Percentiles rank a stretch among this genome's conserved stretches.
Evolutionary conservation across 2,888 invertebrate genomes (phyloP).

Genomic region (Chymomyza procnemis): DNA sequence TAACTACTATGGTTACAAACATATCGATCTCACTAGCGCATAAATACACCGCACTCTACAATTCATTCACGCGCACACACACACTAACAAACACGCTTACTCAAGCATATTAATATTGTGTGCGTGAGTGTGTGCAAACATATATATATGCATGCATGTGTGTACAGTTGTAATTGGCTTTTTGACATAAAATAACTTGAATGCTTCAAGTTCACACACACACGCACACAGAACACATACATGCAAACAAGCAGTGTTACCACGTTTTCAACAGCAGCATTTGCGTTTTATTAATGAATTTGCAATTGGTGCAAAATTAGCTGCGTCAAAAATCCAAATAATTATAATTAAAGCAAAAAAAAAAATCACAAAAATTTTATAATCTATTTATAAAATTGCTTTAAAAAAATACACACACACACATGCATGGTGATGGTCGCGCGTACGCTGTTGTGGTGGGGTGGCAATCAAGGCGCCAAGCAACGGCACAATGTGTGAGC

Average conservation of each 20-base stretch:
- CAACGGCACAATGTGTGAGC: slow-evolving; percentile 16
- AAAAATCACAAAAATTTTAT: slow-evolving; percentile 56
- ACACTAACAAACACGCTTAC: not conserved
- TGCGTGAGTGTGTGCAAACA: not conserved
- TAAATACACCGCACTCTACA: slow-evolving; percentile 38
- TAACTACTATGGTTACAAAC: slow-evolving; percentile 38
- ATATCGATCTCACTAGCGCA: slow-evolving; percentile 57
- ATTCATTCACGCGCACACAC: slow-evolving; percentile 30
- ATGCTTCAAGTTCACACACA: slow-evolving; percentile 48
- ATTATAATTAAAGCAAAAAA: slow-evolving; percentile 64
- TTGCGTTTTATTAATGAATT: slow-evolving; percentile 3
- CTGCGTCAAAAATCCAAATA: slow-evolving; percentile 65
- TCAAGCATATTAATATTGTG: not conserved
- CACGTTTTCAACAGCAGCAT: slow-evolving; percentile 19
- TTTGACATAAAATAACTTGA: slow-evolving; percentile 30
- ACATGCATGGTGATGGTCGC: slow-evolving; percentile 44
- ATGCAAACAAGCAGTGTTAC: not conserved
- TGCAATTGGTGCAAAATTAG: slow-evolving; percentile 13
- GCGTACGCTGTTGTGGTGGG: slow-evolving; percentile 26
- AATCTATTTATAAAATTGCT: slow-evolving; percentile 75
- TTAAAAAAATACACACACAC: slow-evolving; percentile 53
- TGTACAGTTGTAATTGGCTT: slow-evolving; percentile 4
- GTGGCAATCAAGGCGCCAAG: slow-evolving; percentile 19
- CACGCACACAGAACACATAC: not conserved
- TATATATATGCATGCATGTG: not conserved